These are phyloP conservation scores for Vesta saturnalis DNA, from an alignment of 2,888 invertebrate genomes.

Conservation along the genomic window DNA sequence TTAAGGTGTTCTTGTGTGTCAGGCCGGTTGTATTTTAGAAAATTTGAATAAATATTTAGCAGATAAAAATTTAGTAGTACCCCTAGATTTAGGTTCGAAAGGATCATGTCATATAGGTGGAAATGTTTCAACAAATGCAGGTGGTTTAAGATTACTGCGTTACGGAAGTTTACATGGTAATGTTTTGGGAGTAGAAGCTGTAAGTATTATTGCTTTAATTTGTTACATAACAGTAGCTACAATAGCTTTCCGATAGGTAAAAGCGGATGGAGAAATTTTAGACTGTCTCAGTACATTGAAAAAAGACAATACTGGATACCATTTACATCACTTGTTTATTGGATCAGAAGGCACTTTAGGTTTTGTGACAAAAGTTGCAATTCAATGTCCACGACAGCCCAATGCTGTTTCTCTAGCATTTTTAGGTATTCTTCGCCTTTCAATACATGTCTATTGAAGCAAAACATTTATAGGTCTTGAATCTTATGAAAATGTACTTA, in stretches of 20 bases:
- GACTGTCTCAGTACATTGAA: slow-evolving; percentile 85
- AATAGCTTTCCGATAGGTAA: slow-evolving; percentile 67
- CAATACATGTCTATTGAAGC: background rate
- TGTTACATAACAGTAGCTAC: no score
- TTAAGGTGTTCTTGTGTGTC: slow-evolving; percentile 79
- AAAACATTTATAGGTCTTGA: slow-evolving; percentile 69
- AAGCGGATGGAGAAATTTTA: slow-evolving; percentile 84
- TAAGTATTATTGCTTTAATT: slow-evolving; percentile 52
- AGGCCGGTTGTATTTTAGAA: slow-evolving; percentile 93
- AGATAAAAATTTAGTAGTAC: slow-evolving; percentile 85
- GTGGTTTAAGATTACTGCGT: slow-evolving; percentile 87
- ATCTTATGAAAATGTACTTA: slow-evolving; percentile 80
- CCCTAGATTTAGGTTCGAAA: slow-evolving; percentile 95
- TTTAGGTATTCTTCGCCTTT: slow-evolving; percentile 69
- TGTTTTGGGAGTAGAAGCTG: slow-evolving; percentile 90
- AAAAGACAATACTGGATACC: slow-evolving; percentile 98
- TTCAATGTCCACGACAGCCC: slow-evolving; percentile 87
- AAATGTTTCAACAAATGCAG: slow-evolving; percentile 95
- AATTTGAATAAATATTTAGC: slow-evolving; percentile 78
- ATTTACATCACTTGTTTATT: slow-evolving; percentile 94
- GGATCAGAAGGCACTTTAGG: slow-evolving; percentile 98
- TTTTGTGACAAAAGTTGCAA: slow-evolving; percentile 88
- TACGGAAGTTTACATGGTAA: slow-evolving; percentile 95
- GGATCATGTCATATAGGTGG: slow-evolving; percentile 96
- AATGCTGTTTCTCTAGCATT: slow-evolving; percentile 84